Evolutionary conservation across 1,140 invertebrate species (phyloP), one percentile per base, ranked within the genome.

Genomic region (Portunus trituberculatus): DNA sequence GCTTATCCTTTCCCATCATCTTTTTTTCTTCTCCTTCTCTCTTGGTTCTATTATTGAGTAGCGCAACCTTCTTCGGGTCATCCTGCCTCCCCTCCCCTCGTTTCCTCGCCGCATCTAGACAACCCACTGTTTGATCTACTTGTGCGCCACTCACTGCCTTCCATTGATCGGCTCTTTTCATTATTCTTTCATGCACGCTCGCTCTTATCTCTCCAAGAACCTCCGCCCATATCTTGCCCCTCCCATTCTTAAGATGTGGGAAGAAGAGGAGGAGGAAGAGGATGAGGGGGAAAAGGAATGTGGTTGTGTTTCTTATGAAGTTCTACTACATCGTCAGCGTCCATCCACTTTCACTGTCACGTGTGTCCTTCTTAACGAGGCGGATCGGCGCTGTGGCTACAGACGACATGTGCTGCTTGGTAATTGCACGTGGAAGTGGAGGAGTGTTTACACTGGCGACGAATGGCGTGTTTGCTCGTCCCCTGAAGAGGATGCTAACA

Each of bases 401-500:
- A 86, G 31, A 29, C 39, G 82, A n/a, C 83, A 93, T 86, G 76
- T 46, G 46, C 67, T 46, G 46, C 67, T 25, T 93, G 46, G 87
- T 88, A 93, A 93, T 87, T 93, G 48, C 92, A 59, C 39, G 67
- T 7, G 25, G 6, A n/a, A n/a, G 67, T 76, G 67, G 76, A 25
- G 28, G 39, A 29, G 39, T 86, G 82, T 67, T 83, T 39, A 86
- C 92, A 93, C 10, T 10, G 91, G 67, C 2, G 31, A 67, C 14
- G 59, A 32, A 31, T 10, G 20, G 31, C 45, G 82, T 93, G 82
- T 93, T 93, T 32, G 45, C 92, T 86, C 92, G 46, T 45, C 12
- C 59, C 6, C 28, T 31, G 28, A 0, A 29, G 83, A 88, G 46
- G 46, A 93, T 59, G 31, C 28, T 39, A 10, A 28, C 82, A n/a